These are phyloP conservation scores for Coryphaenoides rupestris DNA, from an alignment of 2,113 vertebrate genomes.

Conservation along the genomic window DNA sequence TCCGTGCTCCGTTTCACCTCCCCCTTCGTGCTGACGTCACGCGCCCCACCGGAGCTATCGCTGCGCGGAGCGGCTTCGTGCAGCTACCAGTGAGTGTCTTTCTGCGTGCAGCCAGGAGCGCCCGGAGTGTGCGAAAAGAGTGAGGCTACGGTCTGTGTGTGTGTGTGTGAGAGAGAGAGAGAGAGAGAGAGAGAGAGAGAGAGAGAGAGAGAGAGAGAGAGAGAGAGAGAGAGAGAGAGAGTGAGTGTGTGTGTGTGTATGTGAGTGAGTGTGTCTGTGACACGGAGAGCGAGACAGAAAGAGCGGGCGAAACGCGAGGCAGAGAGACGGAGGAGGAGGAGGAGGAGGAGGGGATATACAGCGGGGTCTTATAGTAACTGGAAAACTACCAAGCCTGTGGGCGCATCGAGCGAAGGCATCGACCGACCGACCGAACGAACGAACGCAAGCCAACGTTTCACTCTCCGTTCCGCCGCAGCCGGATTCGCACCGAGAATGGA, in stretches of 20 bases:
- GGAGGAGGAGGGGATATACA: constrained; percentile 60
- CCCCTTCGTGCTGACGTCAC: constrained; percentile 79
- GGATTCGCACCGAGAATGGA: constrained; percentile 79
- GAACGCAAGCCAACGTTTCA: constrained; percentile 43
- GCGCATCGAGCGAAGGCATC: constrained; percentile 46
- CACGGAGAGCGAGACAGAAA: constrained; percentile 7
- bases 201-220: constrained; percentile 46
- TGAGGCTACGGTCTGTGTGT: neutral
- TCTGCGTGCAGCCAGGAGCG: constrained; percentile 67
- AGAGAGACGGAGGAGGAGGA: constrained; percentile 3
- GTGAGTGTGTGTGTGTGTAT: constrained; percentile 2
- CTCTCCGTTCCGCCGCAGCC: constrained; percentile 40
- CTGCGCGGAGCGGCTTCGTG: constrained; percentile 78
- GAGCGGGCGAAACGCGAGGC: constrained; percentile 17
- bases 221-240: constrained; percentile 47
- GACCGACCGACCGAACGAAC: constrained; percentile 41
- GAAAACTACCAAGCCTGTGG: constrained; percentile 57
- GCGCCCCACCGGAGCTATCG: constrained; percentile 69
- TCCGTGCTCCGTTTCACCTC: constrained; percentile 52
- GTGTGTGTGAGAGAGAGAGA: neutral
- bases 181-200: constrained; percentile 18
- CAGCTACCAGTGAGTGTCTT: constrained; percentile 70
- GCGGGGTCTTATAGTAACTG: constrained; percentile 58
- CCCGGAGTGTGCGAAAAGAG: constrained; percentile 20
- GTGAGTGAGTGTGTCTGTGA: constrained; percentile 39